Evolutionary conservation across 1,140 invertebrate genomes (phyloP).

Genomic region (Aphelenchoides avenae): DNA sequence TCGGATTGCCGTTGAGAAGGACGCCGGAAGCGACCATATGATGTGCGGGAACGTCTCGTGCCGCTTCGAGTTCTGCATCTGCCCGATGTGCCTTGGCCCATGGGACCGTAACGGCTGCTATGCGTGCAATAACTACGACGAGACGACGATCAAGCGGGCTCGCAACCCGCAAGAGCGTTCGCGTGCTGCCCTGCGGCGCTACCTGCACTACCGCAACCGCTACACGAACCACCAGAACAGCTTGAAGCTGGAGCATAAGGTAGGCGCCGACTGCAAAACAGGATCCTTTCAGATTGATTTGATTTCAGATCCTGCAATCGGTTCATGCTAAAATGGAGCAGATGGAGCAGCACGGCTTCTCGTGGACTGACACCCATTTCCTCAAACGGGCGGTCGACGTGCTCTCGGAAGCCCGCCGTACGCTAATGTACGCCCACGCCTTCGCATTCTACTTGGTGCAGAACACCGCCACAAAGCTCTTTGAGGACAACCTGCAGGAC

Average conservation of each 20-base stretch:
- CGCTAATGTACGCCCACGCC: conserved; percentile 94
- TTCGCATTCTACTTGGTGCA: conserved; percentile 96
- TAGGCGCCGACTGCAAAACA: too few species aligned
- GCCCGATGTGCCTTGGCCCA: conserved; percentile 96
- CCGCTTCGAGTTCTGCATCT: conserved; percentile 97
- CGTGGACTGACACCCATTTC: conserved; percentile 98
- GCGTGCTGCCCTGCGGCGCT: conserved; percentile 80
- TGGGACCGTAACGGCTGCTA: conserved; percentile 83
- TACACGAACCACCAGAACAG: conserved; percentile 99
- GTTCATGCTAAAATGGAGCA: conserved; percentile 63
- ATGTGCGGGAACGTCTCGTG: conserved; percentile 98
- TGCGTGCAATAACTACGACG: conserved; percentile 95
- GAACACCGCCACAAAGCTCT: conserved; percentile 97
- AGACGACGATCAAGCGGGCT: conserved; percentile 90
- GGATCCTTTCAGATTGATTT: conserved; percentile 71
- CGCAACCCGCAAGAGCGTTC: conserved; percentile 87
- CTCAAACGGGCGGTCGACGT: conserved; percentile 95
- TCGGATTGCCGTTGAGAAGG: conserved; percentile 58
- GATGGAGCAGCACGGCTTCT: conserved; percentile 89
- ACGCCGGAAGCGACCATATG: conserved; percentile 92
- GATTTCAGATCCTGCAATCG: conserved; percentile 69
- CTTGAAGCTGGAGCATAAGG: conserved; percentile 92
- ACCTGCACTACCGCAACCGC: conserved; percentile 95
- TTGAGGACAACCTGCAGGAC: conserved; percentile 98
- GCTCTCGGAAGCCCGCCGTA: conserved; percentile 88